Evolutionary conservation across 30 jellyfish, hydroid and myxozoan genomes (phyloP).

Genomic region (Catostylus mosaicus): DNA sequence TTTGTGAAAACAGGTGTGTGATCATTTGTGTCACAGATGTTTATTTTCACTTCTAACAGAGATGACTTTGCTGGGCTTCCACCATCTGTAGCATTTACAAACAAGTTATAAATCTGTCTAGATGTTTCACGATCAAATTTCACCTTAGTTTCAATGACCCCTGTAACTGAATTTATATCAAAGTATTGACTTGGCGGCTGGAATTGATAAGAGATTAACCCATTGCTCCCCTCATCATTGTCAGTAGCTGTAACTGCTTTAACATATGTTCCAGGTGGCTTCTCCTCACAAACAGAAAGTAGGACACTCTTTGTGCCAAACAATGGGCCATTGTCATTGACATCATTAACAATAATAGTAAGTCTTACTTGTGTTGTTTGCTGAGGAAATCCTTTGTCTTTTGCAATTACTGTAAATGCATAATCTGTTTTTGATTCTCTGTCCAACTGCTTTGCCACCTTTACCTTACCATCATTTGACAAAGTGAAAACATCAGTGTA

Average conservation of each 20-base stretch:
- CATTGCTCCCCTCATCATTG: slow-evolving; percentile 87
- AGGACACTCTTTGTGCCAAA: slow-evolving; percentile 54
- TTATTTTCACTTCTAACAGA: slow-evolving; percentile 53
- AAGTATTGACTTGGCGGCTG: slow-evolving; percentile 61
- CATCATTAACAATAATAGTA: slow-evolving; percentile 78
- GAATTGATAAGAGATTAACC: slow-evolving; percentile 65
- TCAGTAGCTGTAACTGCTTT: slow-evolving; percentile 77
- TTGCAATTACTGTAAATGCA: slow-evolving; percentile 57
- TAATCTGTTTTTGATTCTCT: slow-evolving; percentile 68
- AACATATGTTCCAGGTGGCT: slow-evolving; percentile 86
- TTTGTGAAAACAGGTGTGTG: slow-evolving; percentile 83
- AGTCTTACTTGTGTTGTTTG: slow-evolving; percentile 60
- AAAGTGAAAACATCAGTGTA: slow-evolving; percentile 49
- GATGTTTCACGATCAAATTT: slow-evolving; percentile 85
- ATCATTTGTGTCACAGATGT: slow-evolving; percentile 82
- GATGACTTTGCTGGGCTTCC: slow-evolving; percentile 76
- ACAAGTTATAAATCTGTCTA: slow-evolving; percentile 30
- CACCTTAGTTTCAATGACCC: slow-evolving; percentile 72
- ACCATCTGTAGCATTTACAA: slow-evolving; percentile 85
- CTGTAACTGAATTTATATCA: slow-evolving; percentile 60
- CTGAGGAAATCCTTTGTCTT: slow-evolving; percentile 83
- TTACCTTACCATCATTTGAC: slow-evolving; percentile 59
- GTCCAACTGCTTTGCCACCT: slow-evolving; percentile 68
- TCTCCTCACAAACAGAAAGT: slow-evolving; percentile 85
- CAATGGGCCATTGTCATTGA: slow-evolving; percentile 84